phyloP scores from a whole-genome alignment of 2,797 vertebrate genomes.

The Lepus oiostolus region DNA sequence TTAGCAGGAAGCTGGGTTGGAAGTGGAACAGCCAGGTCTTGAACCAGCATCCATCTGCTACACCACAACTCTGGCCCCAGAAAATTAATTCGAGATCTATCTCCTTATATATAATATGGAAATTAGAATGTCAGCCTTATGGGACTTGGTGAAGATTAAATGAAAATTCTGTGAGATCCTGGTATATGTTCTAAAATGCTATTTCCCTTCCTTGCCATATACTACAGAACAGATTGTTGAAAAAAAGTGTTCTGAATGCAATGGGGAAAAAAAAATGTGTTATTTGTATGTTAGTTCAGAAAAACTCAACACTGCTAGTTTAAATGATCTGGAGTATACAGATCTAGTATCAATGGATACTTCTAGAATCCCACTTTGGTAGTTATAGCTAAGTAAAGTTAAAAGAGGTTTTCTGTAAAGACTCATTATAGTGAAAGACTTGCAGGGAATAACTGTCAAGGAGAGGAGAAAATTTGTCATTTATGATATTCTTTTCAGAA shows the following conservation, averaged over 20 bases:
- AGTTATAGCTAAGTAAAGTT: not conserved
- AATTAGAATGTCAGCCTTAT: not conserved
- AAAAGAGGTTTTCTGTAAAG: not conserved
- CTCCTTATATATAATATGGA: not conserved
- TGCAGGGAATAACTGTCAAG: not conserved
- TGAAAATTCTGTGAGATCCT: conserved; percentile 9
- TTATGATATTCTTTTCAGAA: not conserved
- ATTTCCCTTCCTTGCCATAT: not conserved
- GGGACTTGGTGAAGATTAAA: not conserved
- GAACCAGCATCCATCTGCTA: too few species aligned
- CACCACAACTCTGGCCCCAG: too few species aligned
- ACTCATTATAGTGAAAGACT: not conserved
- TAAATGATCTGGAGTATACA: too few species aligned
- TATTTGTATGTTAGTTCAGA: not conserved
- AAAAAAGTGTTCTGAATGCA: not conserved
- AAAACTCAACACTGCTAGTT: not conserved
- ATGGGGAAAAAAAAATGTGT: not conserved
- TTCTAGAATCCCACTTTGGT: not conserved
- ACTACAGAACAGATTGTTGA: not conserved
- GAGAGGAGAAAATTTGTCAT: not conserved
- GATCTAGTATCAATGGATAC: not conserved
- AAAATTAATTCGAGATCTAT: not conserved
- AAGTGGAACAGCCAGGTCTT: too few species aligned
- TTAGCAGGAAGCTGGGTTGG: too few species aligned
- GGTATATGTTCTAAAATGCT: not conserved